Percentiles rank a stretch among this genome's conserved stretches.
phyloP scores from a whole-genome alignment of 2,797 vertebrate species.

The Pantherophis vulpinus region DNA sequence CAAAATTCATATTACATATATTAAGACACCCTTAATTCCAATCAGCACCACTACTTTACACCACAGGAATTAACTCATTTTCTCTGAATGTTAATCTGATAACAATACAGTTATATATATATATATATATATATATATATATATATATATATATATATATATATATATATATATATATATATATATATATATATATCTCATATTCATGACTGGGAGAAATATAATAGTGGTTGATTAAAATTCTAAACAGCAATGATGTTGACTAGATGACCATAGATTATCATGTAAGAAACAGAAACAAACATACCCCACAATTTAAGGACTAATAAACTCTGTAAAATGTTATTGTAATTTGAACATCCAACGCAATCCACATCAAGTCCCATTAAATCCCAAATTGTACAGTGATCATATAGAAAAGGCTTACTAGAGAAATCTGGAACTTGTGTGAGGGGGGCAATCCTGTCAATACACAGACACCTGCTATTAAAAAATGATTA shows the following conservation, averaged over 20 bases:
- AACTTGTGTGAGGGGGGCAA: constrained; percentile 52
- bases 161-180: too few species aligned
- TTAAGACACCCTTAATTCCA: constrained; percentile 38
- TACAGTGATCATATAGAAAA: constrained; percentile 56
- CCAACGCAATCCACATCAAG: constrained; percentile 53
- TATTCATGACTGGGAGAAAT: constrained; percentile 17
- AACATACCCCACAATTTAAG: constrained; percentile 20
- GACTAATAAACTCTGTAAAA: constrained; percentile 51
- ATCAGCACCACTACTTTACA: constrained; percentile 2
- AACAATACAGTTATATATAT: not conserved
- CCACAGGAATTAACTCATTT: constrained; percentile 24
- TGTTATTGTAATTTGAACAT: constrained; percentile 43
- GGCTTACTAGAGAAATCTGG: constrained; percentile 55
- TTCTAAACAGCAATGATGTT: constrained; percentile 4
- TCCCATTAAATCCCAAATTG: constrained; percentile 54
- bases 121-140: not conserved
- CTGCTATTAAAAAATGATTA: not conserved
- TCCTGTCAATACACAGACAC: not conserved
- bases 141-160: too few species aligned
- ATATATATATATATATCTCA: too few species aligned
- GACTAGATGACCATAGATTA: constrained; percentile 39
- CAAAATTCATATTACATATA: constrained; percentile 42
- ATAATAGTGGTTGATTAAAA: constrained; percentile 8
- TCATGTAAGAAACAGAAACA: constrained; percentile 40
- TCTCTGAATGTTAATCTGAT: not conserved